Conservation (phyloP, 2,888 invertebrate genomes). For the Mythimna loreyi region DNA sequence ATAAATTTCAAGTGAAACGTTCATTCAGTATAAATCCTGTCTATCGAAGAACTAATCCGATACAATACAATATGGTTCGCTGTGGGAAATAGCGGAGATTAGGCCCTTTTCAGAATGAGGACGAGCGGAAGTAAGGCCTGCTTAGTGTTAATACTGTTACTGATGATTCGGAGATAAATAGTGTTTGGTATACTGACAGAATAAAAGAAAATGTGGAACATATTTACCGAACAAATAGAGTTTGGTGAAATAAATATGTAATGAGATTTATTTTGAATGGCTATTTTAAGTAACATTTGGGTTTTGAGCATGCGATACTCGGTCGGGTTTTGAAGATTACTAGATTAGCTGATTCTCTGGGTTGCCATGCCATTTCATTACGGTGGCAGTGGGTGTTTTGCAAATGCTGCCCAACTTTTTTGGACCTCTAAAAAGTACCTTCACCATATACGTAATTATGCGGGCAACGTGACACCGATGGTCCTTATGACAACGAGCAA, state of each 20-base stretch:
- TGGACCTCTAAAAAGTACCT: too few species aligned
- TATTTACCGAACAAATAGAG: neutral
- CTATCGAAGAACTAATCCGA: constrained; percentile 59
- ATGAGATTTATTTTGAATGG: neutral
- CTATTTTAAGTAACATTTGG: neutral
- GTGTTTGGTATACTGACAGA: constrained; percentile 5
- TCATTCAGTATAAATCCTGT: constrained; percentile 48
- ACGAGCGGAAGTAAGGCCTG: constrained; percentile 47
- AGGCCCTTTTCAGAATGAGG: constrained; percentile 50
- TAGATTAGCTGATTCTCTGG: too few species aligned
- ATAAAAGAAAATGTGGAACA: neutral
- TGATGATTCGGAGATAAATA: constrained; percentile 17
- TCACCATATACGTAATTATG: too few species aligned
- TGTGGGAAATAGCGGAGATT: constrained; percentile 67
- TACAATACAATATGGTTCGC: constrained; percentile 41
- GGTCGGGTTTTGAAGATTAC: too few species aligned
- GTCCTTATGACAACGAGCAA: too few species aligned
- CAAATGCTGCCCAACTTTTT: too few species aligned
- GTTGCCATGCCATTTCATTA: too few species aligned
- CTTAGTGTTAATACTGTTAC: constrained; percentile 44
- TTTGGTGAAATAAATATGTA: neutral
- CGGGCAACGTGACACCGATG: too few species aligned
- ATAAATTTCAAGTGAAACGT: constrained; percentile 42
- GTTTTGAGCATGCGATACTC: too few species aligned
- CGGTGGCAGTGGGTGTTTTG: too few species aligned